Base-by-base conservation (phyloP, 2,113 vertebrate species). In the Mormyrus lacerda region DNA sequence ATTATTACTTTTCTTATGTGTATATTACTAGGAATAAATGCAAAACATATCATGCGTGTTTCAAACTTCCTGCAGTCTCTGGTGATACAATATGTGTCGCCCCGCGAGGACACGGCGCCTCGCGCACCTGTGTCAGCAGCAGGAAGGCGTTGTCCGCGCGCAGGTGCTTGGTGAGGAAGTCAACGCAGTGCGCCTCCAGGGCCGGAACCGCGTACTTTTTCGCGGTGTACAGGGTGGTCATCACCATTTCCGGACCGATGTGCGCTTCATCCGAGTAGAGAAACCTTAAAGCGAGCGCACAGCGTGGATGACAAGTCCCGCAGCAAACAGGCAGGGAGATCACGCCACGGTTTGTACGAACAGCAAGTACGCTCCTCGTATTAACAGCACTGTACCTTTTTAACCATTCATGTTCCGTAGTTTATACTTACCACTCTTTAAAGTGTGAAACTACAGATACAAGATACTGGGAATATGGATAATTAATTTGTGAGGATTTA, bases 261-360 rank as follows among this genome's bases (percentile, higher is more conserved):
- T 98, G 97, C 92, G 98, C 97, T 94, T 98, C 98, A 88, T 99
- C 98, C 84, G 98, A 98, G 93, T 99, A 98, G 15, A 99, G 95
- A 94, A 99, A 99, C 94, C 98, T 99, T 88, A 93, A 94, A 93
- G 85, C 85, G 93, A 94, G 11, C 31, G 91, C 47, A 85, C 44
- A 86, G 27, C 4, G 13, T 8, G 44, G 17, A n/a, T 84, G 82
- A 45, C 44, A 13, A 79, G 73, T 39, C 73, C 15, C 35, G 15
- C 42, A 39, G 73, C 73, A 39, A 0, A 42, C 73, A 42, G 35
- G 73, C 19, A 42, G 73, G 35, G 31, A 19, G 35, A 17, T 2
- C 27, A 15, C 15, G 11, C 35, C 35, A 7, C 73, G 35, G 17
- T 15, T 39, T 5, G n/a, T 31, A 69, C 27, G 27, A 27, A 69